These are phyloP conservation scores for Echiichthys vipera DNA, from an alignment of 2,797 vertebrate genomes.

Conservation along the genomic window DNA sequence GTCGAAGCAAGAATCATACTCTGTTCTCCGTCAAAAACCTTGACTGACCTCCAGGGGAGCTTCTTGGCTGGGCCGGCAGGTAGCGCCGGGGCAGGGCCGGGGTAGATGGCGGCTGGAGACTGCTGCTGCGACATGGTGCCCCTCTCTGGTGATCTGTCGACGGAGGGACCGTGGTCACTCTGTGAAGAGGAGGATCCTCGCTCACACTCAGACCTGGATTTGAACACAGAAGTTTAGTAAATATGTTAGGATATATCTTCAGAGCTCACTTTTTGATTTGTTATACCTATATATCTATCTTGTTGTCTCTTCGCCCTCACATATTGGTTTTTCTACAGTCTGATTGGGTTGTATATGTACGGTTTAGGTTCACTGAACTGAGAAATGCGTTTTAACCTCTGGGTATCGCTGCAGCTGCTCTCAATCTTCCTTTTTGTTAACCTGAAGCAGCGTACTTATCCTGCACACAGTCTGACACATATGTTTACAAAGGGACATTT, in stretches of 20 bases:
- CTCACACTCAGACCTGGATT: constrained; percentile 88
- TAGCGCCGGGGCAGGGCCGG: constrained; percentile 86
- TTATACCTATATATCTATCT: background rate
- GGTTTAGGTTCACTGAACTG: constrained; percentile 50
- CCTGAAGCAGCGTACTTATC: constrained; percentile 13
- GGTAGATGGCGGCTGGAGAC: constrained; percentile 83
- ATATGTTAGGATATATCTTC: background rate
- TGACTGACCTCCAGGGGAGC: constrained; percentile 81
- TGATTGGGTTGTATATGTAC: background rate
- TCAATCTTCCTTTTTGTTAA: constrained; percentile 58
- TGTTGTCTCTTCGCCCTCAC: background rate
- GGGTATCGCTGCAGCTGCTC: constrained; percentile 35
- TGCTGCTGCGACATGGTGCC: constrained; percentile 73
- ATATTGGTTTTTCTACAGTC: constrained; percentile 2
- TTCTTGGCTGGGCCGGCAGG: constrained; percentile 90
- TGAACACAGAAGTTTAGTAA: constrained; percentile 19
- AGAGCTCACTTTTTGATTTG: background rate
- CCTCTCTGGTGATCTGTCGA: constrained; percentile 73
- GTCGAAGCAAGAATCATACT: fast-evolving
- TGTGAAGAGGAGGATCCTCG: constrained; percentile 89
- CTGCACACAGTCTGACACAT: constrained; percentile 10
- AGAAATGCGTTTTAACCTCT: constrained; percentile 64
- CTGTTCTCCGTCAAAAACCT: background rate
- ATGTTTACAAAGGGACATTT: constrained; percentile 25
- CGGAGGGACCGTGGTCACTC: constrained; percentile 77